Base-by-base conservation (phyloP, 2,113 vertebrate species). In the Dromaius novaehollandiae region DNA sequence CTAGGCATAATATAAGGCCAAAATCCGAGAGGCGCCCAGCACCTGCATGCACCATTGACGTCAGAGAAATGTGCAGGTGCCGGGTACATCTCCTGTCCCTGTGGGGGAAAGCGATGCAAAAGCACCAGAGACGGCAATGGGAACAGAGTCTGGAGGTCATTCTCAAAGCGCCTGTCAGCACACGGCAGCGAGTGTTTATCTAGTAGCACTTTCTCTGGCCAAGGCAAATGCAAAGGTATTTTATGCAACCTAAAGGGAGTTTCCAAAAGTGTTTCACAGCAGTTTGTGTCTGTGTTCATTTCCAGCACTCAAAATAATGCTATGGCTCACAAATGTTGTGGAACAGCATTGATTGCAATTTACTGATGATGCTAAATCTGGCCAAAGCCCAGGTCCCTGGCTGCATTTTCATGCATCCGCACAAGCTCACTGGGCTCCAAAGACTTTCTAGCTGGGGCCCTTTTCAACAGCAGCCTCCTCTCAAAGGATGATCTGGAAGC, bases 271-370 rank as follows among this genome's bases (percentile, higher is more conserved):
- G 32, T 82, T 58, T 46, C n/a, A 17, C 5, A 5, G 32, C 36
- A 13, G 17, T 1, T n/a, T 26, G 28, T 5, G 19, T 4, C n/a
- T 0, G 0, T 30, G 60, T 4, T 36, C 5, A 0, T n/a, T 71
- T 42, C 73, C 50, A 44, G 63, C 53, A 1, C 48, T 44, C 26
- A 1, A 4, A 82, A 40, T 9, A 64, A 14, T 2, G 0, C n/a
- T 0, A 0, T 0, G 0, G 1, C 1, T 24, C 4, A 0, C 38
- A 21, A 69, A 26, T 82, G 6, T 1, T 5, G 42, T 14, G 73
- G 7, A 46, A 25, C 0, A 15, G 20, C 13, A 42, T 42, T 1
- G 0, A 25, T 2, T 20, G 42, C 5, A 2, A 34, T 89, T 89
- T 5, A 73, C 2, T 3, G 78, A 42, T 26, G 50, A 53, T 7